phyloP scores from a whole-genome alignment of 2,113 vertebrate species.

The Theristicus caerulescens region DNA sequence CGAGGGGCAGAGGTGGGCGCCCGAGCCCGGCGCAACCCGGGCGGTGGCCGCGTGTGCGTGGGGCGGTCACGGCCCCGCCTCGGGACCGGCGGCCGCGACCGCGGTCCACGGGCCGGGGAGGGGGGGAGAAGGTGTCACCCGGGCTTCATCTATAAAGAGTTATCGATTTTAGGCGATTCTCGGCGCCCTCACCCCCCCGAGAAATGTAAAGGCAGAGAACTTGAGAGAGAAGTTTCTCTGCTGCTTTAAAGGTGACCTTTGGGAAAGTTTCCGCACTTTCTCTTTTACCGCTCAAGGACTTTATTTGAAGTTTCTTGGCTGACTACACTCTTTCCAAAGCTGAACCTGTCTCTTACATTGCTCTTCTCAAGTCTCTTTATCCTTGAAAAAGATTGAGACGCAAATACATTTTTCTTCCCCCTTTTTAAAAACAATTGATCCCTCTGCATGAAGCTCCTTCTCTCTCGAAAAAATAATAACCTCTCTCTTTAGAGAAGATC shows the following conservation, averaged over 20 bases:
- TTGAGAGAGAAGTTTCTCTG: not conserved
- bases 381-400: not conserved
- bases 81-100: not conserved
- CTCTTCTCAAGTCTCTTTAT: not conserved
- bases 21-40: not conserved
- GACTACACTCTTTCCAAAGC: not conserved
- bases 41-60: not conserved
- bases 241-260: conserved; percentile 23
- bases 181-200: not conserved
- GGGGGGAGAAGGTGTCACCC: too few species aligned
- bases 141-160: not conserved
- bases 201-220: not conserved
- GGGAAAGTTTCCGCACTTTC: conserved; percentile 35
- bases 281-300: not conserved
- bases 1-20: not conserved
- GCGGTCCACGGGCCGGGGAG: not conserved
- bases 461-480: not conserved
- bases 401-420: not conserved
- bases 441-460: not conserved
- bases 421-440: not conserved
- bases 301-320: conserved; percentile 8
- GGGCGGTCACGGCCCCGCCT: not conserved
- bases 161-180: not conserved
- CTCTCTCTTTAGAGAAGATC: not conserved
- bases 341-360: not conserved